phyloP scores from a whole-genome alignment of 1,140 invertebrate genomes.

The Halotydeus destructor region DNA sequence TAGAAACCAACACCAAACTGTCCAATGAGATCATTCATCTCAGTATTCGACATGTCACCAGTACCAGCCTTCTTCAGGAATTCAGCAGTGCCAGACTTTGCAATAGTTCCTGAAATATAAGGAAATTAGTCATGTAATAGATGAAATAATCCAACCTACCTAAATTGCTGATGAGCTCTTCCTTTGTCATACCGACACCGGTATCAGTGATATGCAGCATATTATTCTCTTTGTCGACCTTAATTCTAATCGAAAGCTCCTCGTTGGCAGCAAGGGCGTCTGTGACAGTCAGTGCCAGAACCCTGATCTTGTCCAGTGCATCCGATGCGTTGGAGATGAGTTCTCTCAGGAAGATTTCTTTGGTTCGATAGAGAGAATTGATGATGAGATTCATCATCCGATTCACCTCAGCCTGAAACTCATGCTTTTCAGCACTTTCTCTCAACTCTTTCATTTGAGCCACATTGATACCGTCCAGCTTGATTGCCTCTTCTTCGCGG shows the following conservation, averaged over 20 bases:
- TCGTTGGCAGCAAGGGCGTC: conserved; percentile 44
- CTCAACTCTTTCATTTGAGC: conserved; percentile 77
- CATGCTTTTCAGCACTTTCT: conserved; percentile 42
- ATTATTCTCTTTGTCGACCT: conserved; percentile 84
- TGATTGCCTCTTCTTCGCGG: conserved; percentile 89
- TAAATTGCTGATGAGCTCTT: conserved; percentile 83
- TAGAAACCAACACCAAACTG: conserved; percentile 97
- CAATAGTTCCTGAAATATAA: too few species aligned
- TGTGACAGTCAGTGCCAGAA: conserved; percentile 72
- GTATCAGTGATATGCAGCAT: conserved; percentile 86
- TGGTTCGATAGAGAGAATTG: conserved; percentile 99
- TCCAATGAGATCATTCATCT: conserved; percentile 67
- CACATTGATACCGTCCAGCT: conserved; percentile 81
- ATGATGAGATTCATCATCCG: conserved; percentile 95
- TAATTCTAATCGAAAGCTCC: conserved; percentile 78
- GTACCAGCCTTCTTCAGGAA: conserved; percentile 79
- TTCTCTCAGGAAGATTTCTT: conserved; percentile 97
- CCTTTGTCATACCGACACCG: conserved; percentile 93
- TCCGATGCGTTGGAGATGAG: conserved; percentile 76
- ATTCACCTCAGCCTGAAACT: conserved; percentile 87
- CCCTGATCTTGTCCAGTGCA: conserved; percentile 79
- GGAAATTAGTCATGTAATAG: too few species aligned
- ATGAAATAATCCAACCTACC: too few species aligned
- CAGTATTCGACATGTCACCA: conserved; percentile 37
- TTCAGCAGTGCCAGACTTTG: conserved; percentile 96